These are phyloP conservation scores for Tinea pellionella DNA, from an alignment of 2,888 invertebrate genomes.

Conservation along the genomic window DNA sequence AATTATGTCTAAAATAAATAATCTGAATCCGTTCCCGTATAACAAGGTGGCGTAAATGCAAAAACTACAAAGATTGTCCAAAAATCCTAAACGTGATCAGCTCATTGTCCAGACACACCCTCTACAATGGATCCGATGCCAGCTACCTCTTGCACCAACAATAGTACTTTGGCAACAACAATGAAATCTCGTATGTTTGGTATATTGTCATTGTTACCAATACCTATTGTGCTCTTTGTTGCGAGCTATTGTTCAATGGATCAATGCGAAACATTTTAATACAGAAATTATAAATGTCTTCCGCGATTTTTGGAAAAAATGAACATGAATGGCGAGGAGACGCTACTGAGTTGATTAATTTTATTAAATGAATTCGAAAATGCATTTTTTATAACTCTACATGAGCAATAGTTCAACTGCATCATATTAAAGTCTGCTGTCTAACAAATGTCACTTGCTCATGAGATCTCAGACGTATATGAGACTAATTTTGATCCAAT, in stretches of 20 bases:
- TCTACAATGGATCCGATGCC: conserved; percentile 56
- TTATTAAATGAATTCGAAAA: too few species aligned
- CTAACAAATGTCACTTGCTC: too few species aligned
- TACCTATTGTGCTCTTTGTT: conserved; percentile 63
- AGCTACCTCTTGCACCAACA: conserved; percentile 62
- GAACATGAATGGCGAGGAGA: conserved; percentile 21
- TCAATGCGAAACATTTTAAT: conserved; percentile 70
- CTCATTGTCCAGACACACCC: conserved; percentile 61
- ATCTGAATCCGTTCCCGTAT: conserved; percentile 32
- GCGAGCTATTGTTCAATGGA: conserved; percentile 44
- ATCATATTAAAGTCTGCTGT: too few species aligned
- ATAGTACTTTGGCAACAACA: conserved; percentile 59
- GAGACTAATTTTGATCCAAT: too few species aligned
- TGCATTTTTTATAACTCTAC: too few species aligned
- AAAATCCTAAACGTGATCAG: conserved; percentile 62
- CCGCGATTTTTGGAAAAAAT: conserved; percentile 31
- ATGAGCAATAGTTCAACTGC: too few species aligned
- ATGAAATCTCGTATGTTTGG: conserved; percentile 62
- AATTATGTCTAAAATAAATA: conserved; percentile 18
- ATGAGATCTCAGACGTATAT: too few species aligned
- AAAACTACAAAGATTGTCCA: conserved; percentile 63
- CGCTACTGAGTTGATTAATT: background rate
- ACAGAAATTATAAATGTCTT: conserved; percentile 68
- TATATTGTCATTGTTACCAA: conserved; percentile 66
- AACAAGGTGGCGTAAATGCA: conserved; percentile 68